A percentile compares a stretch with the other conserved stretches of the same genome.
phyloP scores from a whole-genome alignment of 2,888 invertebrate species.

The Temnothorax unifasciatus region DNA sequence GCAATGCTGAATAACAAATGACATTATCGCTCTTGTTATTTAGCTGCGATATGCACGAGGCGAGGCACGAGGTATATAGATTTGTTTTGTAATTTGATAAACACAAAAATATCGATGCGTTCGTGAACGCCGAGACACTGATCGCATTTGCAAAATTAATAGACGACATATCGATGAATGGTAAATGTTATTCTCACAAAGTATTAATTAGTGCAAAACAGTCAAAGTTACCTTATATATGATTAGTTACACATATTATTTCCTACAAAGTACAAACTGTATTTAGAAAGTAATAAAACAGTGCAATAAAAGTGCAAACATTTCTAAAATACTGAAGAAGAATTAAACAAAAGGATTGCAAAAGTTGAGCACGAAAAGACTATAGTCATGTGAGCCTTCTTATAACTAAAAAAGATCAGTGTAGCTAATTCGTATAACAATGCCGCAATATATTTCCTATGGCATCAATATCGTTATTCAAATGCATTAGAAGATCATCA shows the following conservation, averaged over 20 bases:
- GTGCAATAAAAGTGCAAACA: neutral
- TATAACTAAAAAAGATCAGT: neutral
- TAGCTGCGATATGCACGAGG: neutral
- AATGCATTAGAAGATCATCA: neutral
- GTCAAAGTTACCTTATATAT: neutral
- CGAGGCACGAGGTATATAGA: neutral
- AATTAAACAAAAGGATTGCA: neutral
- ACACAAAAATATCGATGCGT: neutral
- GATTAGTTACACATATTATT: neutral
- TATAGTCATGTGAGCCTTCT: neutral
- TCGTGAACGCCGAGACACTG: neutral
- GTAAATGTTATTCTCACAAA: neutral
- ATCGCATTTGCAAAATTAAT: slow-evolving; percentile 9
- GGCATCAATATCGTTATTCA: neutral
- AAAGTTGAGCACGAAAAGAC: neutral
- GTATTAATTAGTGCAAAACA: neutral
- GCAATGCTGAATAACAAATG: neutral
- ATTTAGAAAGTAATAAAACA: slow-evolving; percentile 12
- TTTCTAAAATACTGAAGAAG: neutral
- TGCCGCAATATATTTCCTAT: neutral
- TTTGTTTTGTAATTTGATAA: slow-evolving; percentile 21
- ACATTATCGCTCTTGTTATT: neutral
- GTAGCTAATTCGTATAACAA: neutral
- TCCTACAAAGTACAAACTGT: neutral
- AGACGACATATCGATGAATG: neutral